Percentiles rank a stretch among this genome's conserved stretches.
These are phyloP conservation scores for Odontesthes bonariensis DNA, from an alignment of 2,113 vertebrate genomes.

Conservation along the genomic window DNA sequence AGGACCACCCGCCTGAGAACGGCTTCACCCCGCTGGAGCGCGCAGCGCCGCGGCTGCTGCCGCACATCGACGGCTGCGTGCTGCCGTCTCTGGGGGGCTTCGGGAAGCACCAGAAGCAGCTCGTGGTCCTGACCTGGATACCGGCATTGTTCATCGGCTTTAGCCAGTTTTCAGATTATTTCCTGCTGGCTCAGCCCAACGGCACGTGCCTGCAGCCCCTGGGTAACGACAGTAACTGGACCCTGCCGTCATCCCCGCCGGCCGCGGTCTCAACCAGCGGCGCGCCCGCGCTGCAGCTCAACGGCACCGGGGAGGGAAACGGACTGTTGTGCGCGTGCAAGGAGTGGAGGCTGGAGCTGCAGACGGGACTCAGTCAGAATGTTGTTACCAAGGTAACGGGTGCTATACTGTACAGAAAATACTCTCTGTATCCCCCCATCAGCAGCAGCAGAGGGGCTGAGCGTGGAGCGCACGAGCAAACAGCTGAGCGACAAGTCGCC, in stretches of 20 bases:
- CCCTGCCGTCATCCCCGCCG: conserved; percentile 56
- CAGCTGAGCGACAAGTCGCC: conserved; percentile 52
- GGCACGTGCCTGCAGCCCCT: conserved; percentile 85
- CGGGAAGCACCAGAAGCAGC: conserved; percentile 89
- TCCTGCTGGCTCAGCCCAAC: conserved; percentile 91
- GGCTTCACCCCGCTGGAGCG: conserved; percentile 79
- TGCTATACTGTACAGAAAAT: conserved; percentile 6
- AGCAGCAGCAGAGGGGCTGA: not conserved
- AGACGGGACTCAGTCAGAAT: conserved; percentile 93
- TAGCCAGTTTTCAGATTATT: conserved; percentile 97
- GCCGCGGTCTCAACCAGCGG: conserved; percentile 46
- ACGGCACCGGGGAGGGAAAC: conserved; percentile 53
- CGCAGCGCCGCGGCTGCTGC: conserved; percentile 82
- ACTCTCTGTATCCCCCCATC: conserved; percentile 15
- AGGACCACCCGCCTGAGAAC: conserved; percentile 81
- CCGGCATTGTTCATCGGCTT: conserved; percentile 95
- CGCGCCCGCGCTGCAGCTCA: conserved; percentile 59
- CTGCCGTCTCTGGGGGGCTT: conserved; percentile 93
- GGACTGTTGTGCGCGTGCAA: conserved; percentile 86
- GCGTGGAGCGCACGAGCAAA: not conserved
- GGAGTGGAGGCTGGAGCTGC: conserved; percentile 89
- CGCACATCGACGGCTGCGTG: conserved; percentile 92
- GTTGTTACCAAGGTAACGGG: conserved; percentile 96
- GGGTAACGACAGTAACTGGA: conserved; percentile 80
- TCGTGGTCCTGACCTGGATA: conserved; percentile 97